A percentile compares a stretch with the other conserved stretches of the same genome.
Evolutionary conservation across 1,140 invertebrate genomes (phyloP).

Genomic region (Neodiprion virginianus): DNA sequence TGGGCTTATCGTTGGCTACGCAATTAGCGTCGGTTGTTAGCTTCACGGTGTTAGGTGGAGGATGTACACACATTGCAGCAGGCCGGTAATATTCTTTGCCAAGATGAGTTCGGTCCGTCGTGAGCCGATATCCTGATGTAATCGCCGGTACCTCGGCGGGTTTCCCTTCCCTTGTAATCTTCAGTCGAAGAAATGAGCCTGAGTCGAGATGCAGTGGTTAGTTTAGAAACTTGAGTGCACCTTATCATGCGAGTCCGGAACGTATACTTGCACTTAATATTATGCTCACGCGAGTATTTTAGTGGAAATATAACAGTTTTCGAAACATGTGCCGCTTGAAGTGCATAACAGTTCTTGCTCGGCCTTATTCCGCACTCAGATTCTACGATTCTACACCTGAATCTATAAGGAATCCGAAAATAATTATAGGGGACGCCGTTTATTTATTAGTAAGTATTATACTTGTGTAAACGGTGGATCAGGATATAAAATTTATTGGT

Average conservation of each 20-base stretch:
- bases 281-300: not conserved
- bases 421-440: not conserved
- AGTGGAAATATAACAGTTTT: not conserved
- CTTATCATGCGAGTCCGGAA: no score
- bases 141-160: not conserved
- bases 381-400: not conserved
- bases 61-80: not conserved
- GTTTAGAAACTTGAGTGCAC: no score
- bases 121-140: not conserved
- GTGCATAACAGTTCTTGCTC: not conserved
- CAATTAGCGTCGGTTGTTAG: not conserved
- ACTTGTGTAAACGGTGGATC: no score
- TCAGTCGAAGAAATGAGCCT: no score
- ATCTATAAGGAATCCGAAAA: not conserved
- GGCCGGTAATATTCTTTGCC: not conserved
- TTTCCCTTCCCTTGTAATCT: not conserved
- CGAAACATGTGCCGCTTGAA: not conserved
- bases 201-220: no score
- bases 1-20: not conserved
- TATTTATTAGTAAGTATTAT: not conserved
- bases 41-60: not conserved
- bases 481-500: no score
- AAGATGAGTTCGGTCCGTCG: not conserved
- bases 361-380: not conserved
- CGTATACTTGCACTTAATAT: not conserved